Evolutionary conservation across 1,140 invertebrate genomes (phyloP).

Genomic region (Mesaphorura yosii): DNA sequence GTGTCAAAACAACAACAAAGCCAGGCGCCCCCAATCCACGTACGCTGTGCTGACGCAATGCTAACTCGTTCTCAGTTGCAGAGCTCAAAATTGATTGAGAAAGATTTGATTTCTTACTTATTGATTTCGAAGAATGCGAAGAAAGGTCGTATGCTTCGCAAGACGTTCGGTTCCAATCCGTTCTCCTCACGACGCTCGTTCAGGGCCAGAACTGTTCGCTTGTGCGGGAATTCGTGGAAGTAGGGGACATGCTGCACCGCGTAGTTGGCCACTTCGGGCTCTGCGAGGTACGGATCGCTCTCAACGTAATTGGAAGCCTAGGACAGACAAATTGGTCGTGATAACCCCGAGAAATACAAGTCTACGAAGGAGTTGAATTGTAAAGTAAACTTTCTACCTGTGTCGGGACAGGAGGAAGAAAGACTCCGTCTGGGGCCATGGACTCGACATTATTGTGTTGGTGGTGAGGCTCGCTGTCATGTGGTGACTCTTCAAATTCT

Average conservation of each 20-base stretch:
- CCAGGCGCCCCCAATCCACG: too few relatives aligned
- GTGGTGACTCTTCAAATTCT: neutral
- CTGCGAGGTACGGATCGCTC: conserved; percentile 28
- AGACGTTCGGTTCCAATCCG: conserved; percentile 29
- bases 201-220: conserved; percentile 26
- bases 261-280: conserved; percentile 28
- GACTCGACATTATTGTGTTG: conserved; percentile 22
- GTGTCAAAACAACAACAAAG: too few relatives aligned
- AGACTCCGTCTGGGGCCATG: conserved; percentile 27
- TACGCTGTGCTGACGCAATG: too few relatives aligned
- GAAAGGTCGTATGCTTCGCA: conserved; percentile 31
- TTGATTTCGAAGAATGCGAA: conserved; percentile 31
- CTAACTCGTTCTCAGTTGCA: too few relatives aligned
- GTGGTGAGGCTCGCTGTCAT: too few relatives aligned
- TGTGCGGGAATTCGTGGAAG: conserved; percentile 30
- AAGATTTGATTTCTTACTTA: conserved; percentile 21
- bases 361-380: too few relatives aligned
- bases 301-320: conserved; percentile 23
- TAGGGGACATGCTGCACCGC: conserved; percentile 30
- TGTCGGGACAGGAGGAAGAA: conserved; percentile 26
- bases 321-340: neutral
- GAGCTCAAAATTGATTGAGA: too few relatives aligned
- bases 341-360: too few relatives aligned
- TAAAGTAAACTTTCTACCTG: conserved; percentile 20
- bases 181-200: conserved; percentile 28